Conservation (phyloP, 2,888 invertebrate species). For the Zonitis immaculata region DNA sequence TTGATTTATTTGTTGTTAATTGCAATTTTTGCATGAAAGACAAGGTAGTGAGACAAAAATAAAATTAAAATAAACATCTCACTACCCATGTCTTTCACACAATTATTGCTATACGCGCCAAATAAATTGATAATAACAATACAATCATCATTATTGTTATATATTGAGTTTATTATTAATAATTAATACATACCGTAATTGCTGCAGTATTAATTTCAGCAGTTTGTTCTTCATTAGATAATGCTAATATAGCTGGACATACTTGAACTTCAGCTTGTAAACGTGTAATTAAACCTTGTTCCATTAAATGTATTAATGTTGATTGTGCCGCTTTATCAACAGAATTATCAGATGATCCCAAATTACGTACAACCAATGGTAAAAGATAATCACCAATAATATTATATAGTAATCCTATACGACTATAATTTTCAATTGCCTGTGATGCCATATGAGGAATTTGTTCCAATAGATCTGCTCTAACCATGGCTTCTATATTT, state of each 20-base stretch:
- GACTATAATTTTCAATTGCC: constrained; percentile 52
- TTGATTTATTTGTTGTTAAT: background rate
- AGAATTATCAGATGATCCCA: constrained; percentile 59
- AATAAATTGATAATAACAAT: too few species aligned
- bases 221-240: constrained; percentile 51
- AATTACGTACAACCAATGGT: constrained; percentile 58
- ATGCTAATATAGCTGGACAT: constrained; percentile 59
- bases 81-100: constrained; percentile 98
- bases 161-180: background rate
- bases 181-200: constrained; percentile 54
- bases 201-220: constrained; percentile 55
- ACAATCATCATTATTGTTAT: too few species aligned
- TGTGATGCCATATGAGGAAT: constrained; percentile 62
- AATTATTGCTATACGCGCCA: constrained; percentile 49
- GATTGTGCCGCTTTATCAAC: constrained; percentile 63
- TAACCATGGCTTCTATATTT: constrained; percentile 56
- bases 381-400: constrained; percentile 57
- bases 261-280: constrained; percentile 60
- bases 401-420: constrained; percentile 46
- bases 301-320: constrained; percentile 59
- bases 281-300: constrained; percentile 58
- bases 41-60: constrained; percentile 92
- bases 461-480: constrained; percentile 62
- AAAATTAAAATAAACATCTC: constrained; percentile 73
- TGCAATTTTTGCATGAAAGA: constrained; percentile 80